A percentile compares a stretch with the other conserved stretches of the same genome.
Conservation (phyloP, 2,888 invertebrate species). For the Lepidonotus clava region DNA sequence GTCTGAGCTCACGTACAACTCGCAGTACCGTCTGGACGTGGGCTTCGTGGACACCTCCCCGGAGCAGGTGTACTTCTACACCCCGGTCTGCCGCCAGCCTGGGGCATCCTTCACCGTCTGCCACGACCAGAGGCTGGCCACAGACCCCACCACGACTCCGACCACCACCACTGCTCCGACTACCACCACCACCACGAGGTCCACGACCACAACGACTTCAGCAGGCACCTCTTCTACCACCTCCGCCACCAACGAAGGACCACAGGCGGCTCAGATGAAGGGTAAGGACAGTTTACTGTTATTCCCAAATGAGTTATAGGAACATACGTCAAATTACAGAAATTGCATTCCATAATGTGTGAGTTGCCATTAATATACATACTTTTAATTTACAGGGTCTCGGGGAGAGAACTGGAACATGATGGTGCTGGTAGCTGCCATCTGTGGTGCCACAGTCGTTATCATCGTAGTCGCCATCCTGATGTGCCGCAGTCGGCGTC, state of each 20-base stretch:
- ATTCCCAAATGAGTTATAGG: too few species aligned
- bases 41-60: background rate
- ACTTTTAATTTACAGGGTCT: too few species aligned
- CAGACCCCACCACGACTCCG: background rate
- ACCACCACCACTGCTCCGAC: background rate
- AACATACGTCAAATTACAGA: too few species aligned
- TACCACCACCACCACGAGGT: background rate
- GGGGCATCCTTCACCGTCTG: background rate
- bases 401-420: too few species aligned
- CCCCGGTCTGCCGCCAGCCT: background rate
- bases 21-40: constrained; percentile 28
- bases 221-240: background rate
- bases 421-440: background rate
- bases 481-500: background rate
- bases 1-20: background rate
- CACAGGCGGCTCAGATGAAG: too few species aligned
- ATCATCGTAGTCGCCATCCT: background rate
- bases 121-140: background rate
- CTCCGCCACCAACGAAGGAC: too few species aligned
- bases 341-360: too few species aligned
- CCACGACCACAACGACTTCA: background rate
- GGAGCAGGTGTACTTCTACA: constrained; percentile 18
- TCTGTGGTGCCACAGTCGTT: background rate
- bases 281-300: too few species aligned
- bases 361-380: too few species aligned